Conservation (phyloP, 2,113 vertebrate genomes). For the Microcebus griseorufus region DNA sequence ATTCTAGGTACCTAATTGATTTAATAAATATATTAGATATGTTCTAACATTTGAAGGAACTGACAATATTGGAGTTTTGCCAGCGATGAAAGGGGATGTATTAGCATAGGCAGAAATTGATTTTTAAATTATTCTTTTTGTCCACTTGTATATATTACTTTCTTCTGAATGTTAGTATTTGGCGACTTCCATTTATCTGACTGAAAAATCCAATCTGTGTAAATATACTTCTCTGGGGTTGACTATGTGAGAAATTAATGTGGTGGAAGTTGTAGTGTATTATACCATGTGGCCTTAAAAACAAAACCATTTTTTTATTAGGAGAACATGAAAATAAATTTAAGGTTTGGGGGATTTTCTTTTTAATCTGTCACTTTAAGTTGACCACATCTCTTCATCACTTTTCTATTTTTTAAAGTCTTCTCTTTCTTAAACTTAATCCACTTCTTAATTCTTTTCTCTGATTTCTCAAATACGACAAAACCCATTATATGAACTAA, state of each 20-base stretch:
- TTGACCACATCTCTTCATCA: background rate
- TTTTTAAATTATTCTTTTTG: background rate
- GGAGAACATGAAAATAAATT: background rate
- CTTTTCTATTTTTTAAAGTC: conserved; percentile 18
- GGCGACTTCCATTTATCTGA: background rate
- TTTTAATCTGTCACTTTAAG: background rate
- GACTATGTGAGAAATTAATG: background rate
- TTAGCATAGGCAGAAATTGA: background rate
- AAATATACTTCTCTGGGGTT: background rate
- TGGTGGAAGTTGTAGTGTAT: background rate
- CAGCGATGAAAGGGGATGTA: background rate
- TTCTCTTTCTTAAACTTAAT: conserved; percentile 26
- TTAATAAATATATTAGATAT: background rate
- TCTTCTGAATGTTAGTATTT: background rate
- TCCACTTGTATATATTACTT: background rate
- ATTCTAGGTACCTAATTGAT: background rate
- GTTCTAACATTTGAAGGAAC: background rate
- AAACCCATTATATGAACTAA: background rate
- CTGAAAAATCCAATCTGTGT: background rate
- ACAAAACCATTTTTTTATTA: conserved; percentile 1
- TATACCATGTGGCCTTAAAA: background rate
- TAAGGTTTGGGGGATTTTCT: background rate
- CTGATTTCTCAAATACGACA: background rate
- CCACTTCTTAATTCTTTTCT: conserved; percentile 21
- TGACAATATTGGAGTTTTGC: background rate